Percentiles rank a stretch among this genome's conserved stretches.
These are phyloP conservation scores for Ptilorrhoa leucosticta DNA, from an alignment of 2,113 vertebrate genomes.

Conservation along the genomic window DNA sequence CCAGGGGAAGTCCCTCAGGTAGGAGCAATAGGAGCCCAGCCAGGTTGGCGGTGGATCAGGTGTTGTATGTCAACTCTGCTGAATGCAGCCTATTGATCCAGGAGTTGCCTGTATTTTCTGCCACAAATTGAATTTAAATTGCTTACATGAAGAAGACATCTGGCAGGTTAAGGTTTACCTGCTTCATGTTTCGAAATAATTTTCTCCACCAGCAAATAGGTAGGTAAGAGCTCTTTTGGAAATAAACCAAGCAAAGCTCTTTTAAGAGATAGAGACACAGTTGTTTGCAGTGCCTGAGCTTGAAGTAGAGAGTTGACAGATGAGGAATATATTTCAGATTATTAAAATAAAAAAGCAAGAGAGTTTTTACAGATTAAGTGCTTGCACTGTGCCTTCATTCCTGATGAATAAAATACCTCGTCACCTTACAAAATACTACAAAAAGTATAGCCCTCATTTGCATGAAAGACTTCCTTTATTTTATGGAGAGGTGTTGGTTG, in stretches of 20 bases:
- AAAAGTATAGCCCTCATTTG: neutral
- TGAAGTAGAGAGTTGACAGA: neutral
- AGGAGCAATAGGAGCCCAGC: conserved; percentile 72
- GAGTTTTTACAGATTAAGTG: neutral
- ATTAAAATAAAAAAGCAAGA: neutral
- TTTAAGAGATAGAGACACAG: neutral
- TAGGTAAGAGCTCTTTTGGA: neutral
- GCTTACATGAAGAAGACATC: conserved; percentile 64
- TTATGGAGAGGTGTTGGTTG: fast-evolving
- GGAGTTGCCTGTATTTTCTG: conserved; percentile 63
- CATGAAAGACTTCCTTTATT: neutral
- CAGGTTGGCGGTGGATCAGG: conserved; percentile 82
- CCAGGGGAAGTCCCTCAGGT: conserved; percentile 82
- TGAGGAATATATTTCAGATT: neutral
- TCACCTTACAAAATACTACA: neutral
- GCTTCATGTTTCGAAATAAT: conserved; percentile 61
- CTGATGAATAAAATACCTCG: neutral
- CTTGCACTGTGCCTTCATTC: neutral
- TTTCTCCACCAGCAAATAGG: neutral
- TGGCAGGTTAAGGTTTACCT: conserved; percentile 74
- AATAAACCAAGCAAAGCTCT: neutral
- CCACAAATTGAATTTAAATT: conserved; percentile 79
- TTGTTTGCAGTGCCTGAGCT: neutral
- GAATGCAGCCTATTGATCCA: conserved; percentile 88
- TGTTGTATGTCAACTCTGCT: conserved; percentile 80